Conservation (phyloP, 2,888 invertebrate genomes). For the Eilema depressum region DNA sequence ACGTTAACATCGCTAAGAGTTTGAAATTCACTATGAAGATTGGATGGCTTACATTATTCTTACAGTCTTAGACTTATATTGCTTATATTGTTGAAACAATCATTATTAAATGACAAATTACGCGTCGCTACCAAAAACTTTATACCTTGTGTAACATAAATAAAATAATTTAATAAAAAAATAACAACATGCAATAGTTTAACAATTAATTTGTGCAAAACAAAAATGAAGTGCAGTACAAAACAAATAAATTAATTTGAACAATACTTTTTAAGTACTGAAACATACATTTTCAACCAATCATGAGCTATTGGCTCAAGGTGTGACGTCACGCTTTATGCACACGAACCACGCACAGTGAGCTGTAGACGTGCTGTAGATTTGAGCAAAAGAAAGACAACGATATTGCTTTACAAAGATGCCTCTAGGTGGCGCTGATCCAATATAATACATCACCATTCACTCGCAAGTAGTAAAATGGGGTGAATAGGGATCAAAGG, state of each 20-base stretch:
- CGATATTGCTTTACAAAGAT: background rate
- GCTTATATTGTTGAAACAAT: constrained; percentile 41
- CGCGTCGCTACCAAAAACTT: background rate
- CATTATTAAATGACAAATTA: constrained; percentile 9
- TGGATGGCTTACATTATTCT: constrained; percentile 34
- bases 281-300: constrained; percentile 30
- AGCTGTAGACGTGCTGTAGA: background rate
- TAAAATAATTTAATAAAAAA: constrained; percentile 33
- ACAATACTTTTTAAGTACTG: constrained; percentile 60
- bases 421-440: background rate
- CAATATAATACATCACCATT: background rate
- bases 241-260: constrained; percentile 57
- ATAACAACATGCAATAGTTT: constrained; percentile 48
- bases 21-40: constrained; percentile 38
- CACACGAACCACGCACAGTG: background rate
- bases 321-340: background rate
- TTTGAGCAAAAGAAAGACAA: background rate
- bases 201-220: constrained; percentile 60
- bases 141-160: background rate
- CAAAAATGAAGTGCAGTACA: constrained; percentile 60
- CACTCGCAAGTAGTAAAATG: no score
- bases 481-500: no score
- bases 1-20: constrained; percentile 46
- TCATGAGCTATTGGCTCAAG: background rate
- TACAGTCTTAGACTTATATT: constrained; percentile 40